Evolutionary conservation across 2,888 invertebrate species (phyloP).

Genomic region (Torymus texanus): DNA sequence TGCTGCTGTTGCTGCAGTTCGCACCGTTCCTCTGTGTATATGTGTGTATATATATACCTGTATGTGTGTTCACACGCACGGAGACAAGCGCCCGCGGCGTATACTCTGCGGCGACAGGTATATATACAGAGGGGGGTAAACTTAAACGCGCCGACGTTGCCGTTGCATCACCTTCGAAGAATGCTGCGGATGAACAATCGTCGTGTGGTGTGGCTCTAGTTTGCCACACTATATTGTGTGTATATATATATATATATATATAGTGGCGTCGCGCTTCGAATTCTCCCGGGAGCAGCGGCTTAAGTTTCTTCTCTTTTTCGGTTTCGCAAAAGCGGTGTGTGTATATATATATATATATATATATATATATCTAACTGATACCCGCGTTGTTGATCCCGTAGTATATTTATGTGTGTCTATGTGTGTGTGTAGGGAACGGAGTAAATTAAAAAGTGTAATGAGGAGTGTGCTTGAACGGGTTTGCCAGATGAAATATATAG

Average conservation of each 20-base stretch:
- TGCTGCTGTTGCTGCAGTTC: slow-evolving; percentile 41
- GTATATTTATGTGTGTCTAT: too few relatives aligned
- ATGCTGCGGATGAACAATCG: slow-evolving; percentile 66
- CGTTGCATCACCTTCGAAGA: slow-evolving; percentile 63
- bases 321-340: not conserved
- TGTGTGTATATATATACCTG: slow-evolving; percentile 32
- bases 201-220: slow-evolving; percentile 17
- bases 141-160: slow-evolving; percentile 1
- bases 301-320: slow-evolving; percentile 20
- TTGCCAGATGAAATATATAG: too few relatives aligned
- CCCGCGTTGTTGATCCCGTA: too few relatives aligned
- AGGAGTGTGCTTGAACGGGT: too few relatives aligned
- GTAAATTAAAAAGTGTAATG: too few relatives aligned
- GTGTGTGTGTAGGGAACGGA: too few relatives aligned
- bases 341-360: not conserved
- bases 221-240: not conserved
- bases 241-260: too few relatives aligned
- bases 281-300: not conserved
- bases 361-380: too few relatives aligned
- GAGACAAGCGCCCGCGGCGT: not conserved
- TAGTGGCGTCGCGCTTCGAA: not conserved
- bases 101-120: slow-evolving; percentile 53
- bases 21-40: slow-evolving; percentile 3
- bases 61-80: slow-evolving; percentile 46
- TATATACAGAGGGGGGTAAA: not conserved